Base-by-base conservation (phyloP, 2,888 invertebrate species). In the Ashinkailepas kermadecensis region DNA sequence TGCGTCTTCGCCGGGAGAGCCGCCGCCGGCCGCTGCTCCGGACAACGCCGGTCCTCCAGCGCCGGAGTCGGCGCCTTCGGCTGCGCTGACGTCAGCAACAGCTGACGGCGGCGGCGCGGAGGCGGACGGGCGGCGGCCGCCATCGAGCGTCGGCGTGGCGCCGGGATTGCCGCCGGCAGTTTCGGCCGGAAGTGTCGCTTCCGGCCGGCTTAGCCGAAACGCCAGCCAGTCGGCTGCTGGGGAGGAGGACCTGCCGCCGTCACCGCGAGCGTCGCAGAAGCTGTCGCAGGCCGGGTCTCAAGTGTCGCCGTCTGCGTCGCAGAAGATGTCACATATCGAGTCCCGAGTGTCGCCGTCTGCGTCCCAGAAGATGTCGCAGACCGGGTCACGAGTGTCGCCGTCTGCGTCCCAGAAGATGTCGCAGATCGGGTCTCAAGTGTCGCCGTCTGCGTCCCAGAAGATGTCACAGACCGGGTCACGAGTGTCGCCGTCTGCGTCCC, bases 171-270 rank as follows among this genome's bases (percentile, higher is more conserved):
- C 9, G 64, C 4, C 21, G 18, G 6, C 74, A 21, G 74, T 8
- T 11, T 56, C 74, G 13, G 21, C 74, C 39, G 70, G 13, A 13
- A 21, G 4, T 10, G 56, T 21, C 18, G 15, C 15, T 21, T 74
- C 74, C 15, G 74, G 74, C 21, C 18, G 56, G 56, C 18, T 74
- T n/a, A 54, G 18, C 4, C 74, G 54, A 23, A 74, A 0, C 7
- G 74, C 21, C 39, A 74, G 74, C 74, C 74, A 56, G 39, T 56
- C 74, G n/a, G n/a, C n/a, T n/a, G n/a, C n/a, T n/a, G n/a, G n/a
- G n/a, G n/a, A n/a, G n/a, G n/a, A n/a, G n/a, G 39, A 39, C 39
- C 39, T 39, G 39, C 39, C 39, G 39, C 39, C 39, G 39, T 39
- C 39, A 4, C 39, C 39, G 39, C 1, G 39, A 39, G 39, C 39